A percentile compares a stretch with the other conserved stretches of the same genome.
Conservation (phyloP, 1,140 invertebrate species). For the Aradophagus sp. region DNA sequence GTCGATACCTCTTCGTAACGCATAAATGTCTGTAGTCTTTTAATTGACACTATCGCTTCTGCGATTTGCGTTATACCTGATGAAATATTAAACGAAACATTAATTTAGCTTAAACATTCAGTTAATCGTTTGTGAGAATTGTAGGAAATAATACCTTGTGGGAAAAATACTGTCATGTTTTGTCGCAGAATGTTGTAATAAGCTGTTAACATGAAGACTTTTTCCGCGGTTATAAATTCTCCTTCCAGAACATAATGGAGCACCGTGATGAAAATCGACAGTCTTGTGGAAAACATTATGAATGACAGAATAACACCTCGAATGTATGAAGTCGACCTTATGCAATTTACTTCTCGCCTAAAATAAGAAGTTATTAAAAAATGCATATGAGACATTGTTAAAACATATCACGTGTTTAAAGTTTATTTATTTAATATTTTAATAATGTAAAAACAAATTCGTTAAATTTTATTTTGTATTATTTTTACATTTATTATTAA, state of each 20-base stretch:
- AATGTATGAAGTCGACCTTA: constrained; percentile 81
- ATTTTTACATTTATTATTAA: too few relatives aligned
- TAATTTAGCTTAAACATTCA: too few relatives aligned
- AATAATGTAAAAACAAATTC: too few relatives aligned
- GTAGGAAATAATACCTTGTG: constrained; percentile 76
- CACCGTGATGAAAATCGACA: constrained; percentile 86
- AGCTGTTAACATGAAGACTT: constrained; percentile 83
- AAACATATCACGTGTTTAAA: too few relatives aligned
- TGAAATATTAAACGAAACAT: constrained; percentile 4
- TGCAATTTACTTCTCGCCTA: constrained; percentile 81
- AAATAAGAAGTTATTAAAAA: background rate
- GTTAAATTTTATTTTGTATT: too few relatives aligned
- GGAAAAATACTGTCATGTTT: constrained; percentile 84
- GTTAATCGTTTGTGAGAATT: too few relatives aligned
- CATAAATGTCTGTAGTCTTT: constrained; percentile 81
- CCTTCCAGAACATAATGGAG: constrained; percentile 83
- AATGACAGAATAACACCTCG: constrained; percentile 81
- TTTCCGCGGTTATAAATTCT: constrained; percentile 81
- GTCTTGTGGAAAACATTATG: constrained; percentile 83
- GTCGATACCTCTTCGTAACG: constrained; percentile 76
- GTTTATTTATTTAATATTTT: too few relatives aligned
- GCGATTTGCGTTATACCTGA: constrained; percentile 74
- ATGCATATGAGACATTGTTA: too few relatives aligned
- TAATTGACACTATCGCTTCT: constrained; percentile 80
- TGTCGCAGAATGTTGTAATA: constrained; percentile 83